These are phyloP conservation scores for Dynastes maya DNA, from an alignment of 2,888 invertebrate species.

Conservation along the genomic window DNA sequence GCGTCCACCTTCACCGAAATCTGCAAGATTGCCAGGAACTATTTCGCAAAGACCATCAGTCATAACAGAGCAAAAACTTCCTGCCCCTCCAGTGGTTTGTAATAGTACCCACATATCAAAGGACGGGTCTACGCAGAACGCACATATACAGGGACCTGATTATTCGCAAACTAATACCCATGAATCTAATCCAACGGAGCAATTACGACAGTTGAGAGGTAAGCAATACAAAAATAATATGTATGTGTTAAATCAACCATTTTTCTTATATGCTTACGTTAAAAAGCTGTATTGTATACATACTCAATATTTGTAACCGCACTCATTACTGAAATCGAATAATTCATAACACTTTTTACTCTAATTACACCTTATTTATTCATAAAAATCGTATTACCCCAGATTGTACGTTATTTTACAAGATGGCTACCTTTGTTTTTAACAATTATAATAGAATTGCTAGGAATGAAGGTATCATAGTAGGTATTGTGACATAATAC, in stretches of 20 bases:
- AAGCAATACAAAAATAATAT: not conserved
- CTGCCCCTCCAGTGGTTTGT: constrained; percentile 62
- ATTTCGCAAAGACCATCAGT: constrained; percentile 63
- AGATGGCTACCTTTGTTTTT: no score
- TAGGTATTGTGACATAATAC: no score
- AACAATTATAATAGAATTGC: no score
- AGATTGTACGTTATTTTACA: no score
- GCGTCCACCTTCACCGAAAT: constrained; percentile 61
- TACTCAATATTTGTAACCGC: not conserved
- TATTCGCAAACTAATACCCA: constrained; percentile 49
- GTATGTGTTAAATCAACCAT: no score
- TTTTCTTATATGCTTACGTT: no score
- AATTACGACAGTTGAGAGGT: constrained; percentile 62
- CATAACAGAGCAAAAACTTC: constrained; percentile 64
- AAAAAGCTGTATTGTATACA: not conserved
- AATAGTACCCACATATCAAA: constrained; percentile 60
- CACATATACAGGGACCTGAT: constrained; percentile 51
- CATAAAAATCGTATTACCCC: not conserved
- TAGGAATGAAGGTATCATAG: no score
- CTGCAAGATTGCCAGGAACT: constrained; percentile 53
- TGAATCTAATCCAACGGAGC: constrained; percentile 62
- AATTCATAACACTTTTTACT: not conserved
- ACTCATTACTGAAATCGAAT: not conserved
- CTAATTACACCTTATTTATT: not conserved
- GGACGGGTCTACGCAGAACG: constrained; percentile 54